A percentile compares a stretch with the other conserved stretches of the same genome.
These are phyloP conservation scores for Genyomyrus donnyi DNA, from an alignment of 2,113 vertebrate genomes.

Conservation along the genomic window DNA sequence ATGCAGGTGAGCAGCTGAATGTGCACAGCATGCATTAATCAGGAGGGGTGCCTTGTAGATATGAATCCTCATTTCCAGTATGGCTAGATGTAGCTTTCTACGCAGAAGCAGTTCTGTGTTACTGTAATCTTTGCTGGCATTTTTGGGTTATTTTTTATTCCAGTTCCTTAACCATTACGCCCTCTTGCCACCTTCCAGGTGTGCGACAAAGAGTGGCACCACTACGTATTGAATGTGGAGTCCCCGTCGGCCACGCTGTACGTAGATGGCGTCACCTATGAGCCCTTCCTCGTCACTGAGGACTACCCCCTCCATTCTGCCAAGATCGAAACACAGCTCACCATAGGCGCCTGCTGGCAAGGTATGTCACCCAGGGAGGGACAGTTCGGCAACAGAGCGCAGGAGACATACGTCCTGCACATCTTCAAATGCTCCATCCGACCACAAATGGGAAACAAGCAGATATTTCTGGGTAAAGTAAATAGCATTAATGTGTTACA, in stretches of 20 bases:
- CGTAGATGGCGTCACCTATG: conserved; percentile 77
- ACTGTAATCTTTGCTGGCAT: not conserved
- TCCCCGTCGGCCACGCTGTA: conserved; percentile 77
- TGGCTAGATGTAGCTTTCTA: not conserved
- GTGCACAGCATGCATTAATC: not conserved
- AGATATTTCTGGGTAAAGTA: not conserved
- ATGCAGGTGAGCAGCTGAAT: not conserved
- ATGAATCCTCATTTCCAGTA: not conserved
- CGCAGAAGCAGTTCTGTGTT: not conserved
- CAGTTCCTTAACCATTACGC: not conserved
- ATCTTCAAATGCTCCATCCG: not conserved
- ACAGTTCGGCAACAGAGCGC: not conserved
- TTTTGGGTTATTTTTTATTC: not conserved
- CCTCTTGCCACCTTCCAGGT: conserved; percentile 54
- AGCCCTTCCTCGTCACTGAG: conserved; percentile 90
- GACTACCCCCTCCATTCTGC: conserved; percentile 86
- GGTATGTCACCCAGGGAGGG: conserved; percentile 54
- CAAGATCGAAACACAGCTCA: conserved; percentile 81
- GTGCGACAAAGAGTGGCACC: conserved; percentile 96
- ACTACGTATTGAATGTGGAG: conserved; percentile 88
- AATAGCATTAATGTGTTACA: not conserved
- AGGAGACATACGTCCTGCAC: not conserved
- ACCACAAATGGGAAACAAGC: not conserved
- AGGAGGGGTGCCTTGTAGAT: not conserved
- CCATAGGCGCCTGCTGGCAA: conserved; percentile 96